Conservation (phyloP, 2,888 invertebrate species). For the Cyclophora albipunctata region DNA sequence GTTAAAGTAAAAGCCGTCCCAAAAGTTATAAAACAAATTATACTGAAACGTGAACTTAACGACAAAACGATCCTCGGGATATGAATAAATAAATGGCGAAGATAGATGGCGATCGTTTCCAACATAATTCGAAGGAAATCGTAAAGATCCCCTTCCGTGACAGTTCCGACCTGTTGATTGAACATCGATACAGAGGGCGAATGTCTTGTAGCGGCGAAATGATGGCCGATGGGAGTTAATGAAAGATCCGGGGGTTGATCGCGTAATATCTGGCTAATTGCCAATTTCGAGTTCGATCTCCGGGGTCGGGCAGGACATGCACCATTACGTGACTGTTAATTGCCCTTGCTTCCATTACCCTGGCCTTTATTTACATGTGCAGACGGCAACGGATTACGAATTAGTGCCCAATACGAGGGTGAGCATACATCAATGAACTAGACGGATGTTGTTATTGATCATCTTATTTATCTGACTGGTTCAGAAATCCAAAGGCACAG, state of each 20-base stretch:
- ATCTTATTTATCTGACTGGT: no score
- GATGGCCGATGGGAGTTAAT: conserved; percentile 22
- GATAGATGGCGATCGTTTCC: conserved; percentile 12
- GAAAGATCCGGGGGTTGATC: conserved; percentile 21
- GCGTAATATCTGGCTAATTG: conserved; percentile 58
- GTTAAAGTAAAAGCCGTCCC: background rate
- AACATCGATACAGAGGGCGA: conserved; percentile 16
- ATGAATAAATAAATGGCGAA: conserved; percentile 5
- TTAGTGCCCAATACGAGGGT: background rate
- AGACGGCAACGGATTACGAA: conserved; percentile 7
- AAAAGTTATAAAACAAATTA: no score
- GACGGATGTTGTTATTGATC: background rate
- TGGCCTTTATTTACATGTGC: conserved; percentile 20
- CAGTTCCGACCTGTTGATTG: conserved; percentile 31
- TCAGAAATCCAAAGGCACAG: no score
- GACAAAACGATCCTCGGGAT: conserved; percentile 2
- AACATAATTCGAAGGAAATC: conserved; percentile 14
- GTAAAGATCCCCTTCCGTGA: conserved; percentile 15
- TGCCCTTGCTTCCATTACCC: conserved; percentile 29
- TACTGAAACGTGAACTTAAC: conserved; percentile 6
- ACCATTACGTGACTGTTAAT: conserved; percentile 40
- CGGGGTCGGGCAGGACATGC: conserved; percentile 42
- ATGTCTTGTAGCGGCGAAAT: conserved; percentile 18
- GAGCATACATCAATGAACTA: background rate
- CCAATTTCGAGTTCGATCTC: conserved; percentile 65